phyloP scores from a whole-genome alignment of 2,797 vertebrate genomes.

The Ptychadena robeensis region DNA sequence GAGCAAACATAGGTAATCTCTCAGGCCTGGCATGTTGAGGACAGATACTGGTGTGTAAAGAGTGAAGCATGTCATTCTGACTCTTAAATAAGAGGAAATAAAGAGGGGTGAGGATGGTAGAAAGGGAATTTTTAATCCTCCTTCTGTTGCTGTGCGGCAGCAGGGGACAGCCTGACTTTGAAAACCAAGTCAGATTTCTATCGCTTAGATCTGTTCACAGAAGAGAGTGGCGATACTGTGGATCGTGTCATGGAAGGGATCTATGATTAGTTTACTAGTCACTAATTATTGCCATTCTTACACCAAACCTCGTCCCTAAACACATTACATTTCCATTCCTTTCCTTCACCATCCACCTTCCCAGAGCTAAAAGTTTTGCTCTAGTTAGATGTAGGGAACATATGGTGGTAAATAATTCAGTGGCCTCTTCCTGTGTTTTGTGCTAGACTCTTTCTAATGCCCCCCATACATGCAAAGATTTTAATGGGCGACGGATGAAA shows the following conservation, averaged over 20 bases:
- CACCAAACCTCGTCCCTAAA: constrained; percentile 11
- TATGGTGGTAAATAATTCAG: constrained; percentile 77
- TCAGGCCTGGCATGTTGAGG: constrained; percentile 7
- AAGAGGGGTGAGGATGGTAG: constrained; percentile 46
- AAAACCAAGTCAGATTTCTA: constrained; percentile 32
- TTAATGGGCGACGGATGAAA: too few species aligned
- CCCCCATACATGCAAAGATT: too few species aligned
- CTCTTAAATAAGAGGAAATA: constrained; percentile 39
- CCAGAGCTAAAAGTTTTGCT: constrained; percentile 66
- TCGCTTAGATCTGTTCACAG: constrained; percentile 41
- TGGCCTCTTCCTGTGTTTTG: constrained; percentile 70
- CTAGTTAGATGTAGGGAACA: constrained; percentile 72
- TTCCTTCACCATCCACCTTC: constrained; percentile 32
- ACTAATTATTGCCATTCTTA: neutral
- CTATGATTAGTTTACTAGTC: neutral
- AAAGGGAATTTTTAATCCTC: constrained; percentile 60
- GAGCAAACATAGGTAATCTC: constrained; percentile 28
- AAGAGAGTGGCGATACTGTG: constrained; percentile 6
- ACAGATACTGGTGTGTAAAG: constrained; percentile 6
- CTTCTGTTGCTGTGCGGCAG: constrained; percentile 53
- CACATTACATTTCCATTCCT: neutral
- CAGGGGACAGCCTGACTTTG: constrained; percentile 51
- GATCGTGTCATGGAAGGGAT: constrained; percentile 37
- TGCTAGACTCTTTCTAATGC: constrained; percentile 46
- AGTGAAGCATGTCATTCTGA: constrained; percentile 4